Base-by-base conservation (phyloP, 2,888 invertebrate species). In the Cosmorhoe ocellata region DNA sequence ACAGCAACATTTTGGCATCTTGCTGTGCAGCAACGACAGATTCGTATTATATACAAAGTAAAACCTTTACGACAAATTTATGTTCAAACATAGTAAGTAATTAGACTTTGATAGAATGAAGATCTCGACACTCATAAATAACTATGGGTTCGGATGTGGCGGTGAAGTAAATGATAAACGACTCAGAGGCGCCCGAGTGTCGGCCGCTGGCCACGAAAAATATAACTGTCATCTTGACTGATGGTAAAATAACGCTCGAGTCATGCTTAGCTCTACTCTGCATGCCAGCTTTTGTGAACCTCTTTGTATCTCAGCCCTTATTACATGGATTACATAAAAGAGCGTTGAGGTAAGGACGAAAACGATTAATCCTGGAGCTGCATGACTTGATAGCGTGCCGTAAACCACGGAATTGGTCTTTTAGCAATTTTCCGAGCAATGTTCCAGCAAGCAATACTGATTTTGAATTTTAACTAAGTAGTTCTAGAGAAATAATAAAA, bases 181-280 rank as follows among this genome's bases (percentile, higher is more conserved):
- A 87, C 69, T 70, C 58, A 47, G 64, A 79, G 79, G 86, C 89
- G 87, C 83, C 85, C 74, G 68, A 73, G 71, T 81, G 86, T 79
- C 88, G 84, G 81, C 78, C 80, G 79, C 74, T 84, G 81, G 79
- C 75, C 85, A 79, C 84, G 84, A 86, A 90, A 90, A 88, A 90
- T 84, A 84, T 81, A 78, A 84, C 81, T 89, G 84, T 87, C 88
- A 88, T 90, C 84, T 88, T 89, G 89, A 89, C 78, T 83, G 86
- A 89, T 88, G 82, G 80, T 78, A 76, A 85, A 87, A 86, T 85
- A 89, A 86, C 78, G 74, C 69, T 73, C 66, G 73, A 79, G 84
- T 90, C 88, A 88, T 84, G 80, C 79, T 74, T 67, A 67, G 71
- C 76, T 83, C 81, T 84, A 79, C 80, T 83, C 81, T 84, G 80